These are phyloP conservation scores for Quadriops clusia DNA, from an alignment of 2,888 invertebrate species.

Conservation along the genomic window DNA sequence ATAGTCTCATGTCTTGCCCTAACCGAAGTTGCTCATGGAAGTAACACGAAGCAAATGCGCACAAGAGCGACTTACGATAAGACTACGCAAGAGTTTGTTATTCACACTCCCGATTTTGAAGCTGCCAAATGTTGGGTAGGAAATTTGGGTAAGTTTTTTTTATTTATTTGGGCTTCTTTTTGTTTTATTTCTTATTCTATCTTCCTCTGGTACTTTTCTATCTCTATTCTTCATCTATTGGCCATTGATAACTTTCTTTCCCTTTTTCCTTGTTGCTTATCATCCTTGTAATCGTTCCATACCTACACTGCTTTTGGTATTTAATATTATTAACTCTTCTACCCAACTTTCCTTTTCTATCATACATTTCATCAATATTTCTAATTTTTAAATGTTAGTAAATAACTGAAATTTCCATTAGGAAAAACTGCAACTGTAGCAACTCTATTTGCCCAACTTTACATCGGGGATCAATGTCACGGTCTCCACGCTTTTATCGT, in stretches of 20 bases:
- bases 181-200: no score
- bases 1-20: slow-evolving; percentile 74
- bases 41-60: slow-evolving; percentile 82
- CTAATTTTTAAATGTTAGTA: background rate
- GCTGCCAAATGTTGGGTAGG: slow-evolving; percentile 96
- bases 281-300: no score
- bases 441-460: slow-evolving; percentile 79
- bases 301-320: no score
- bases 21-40: slow-evolving; percentile 91
- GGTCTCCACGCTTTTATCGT: slow-evolving; percentile 86
- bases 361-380: no score
- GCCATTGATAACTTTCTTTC: no score
- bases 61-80: slow-evolving; percentile 84
- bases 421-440: slow-evolving; percentile 77
- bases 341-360: no score
- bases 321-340: no score
- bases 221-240: no score
- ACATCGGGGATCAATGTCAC: slow-evolving; percentile 65
- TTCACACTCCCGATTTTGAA: slow-evolving; percentile 88
- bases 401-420: no score
- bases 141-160: slow-evolving; percentile 56
- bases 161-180: no score
- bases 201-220: no score
- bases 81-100: slow-evolving; percentile 62
- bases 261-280: no score